A percentile compares a stretch with the other conserved stretches of the same genome.
Evolutionary conservation across 1,140 invertebrate species (phyloP).

Genomic region (Caerostris extrusa): DNA sequence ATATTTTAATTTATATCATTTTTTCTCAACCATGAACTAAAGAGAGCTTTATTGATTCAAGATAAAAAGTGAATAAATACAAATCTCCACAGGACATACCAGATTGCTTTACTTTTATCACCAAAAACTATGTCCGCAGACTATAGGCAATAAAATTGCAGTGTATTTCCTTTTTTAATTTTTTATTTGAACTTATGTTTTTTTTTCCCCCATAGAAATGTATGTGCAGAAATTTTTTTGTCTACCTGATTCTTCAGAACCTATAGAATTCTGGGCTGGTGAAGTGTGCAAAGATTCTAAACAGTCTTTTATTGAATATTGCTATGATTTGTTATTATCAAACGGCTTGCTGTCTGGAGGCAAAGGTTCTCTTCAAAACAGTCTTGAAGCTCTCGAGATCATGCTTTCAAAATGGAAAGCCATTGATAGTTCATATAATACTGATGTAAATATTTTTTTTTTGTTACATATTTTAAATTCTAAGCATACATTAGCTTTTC

Average conservation of each 20-base stretch:
- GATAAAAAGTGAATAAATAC: too few relatives aligned
- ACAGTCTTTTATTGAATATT: slow-evolving; percentile 5
- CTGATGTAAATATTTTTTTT: slow-evolving; percentile 27
- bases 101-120: too few relatives aligned
- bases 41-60: too few relatives aligned
- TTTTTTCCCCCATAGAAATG: not conserved
- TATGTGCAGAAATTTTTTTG: not conserved
- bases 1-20: too few relatives aligned
- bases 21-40: too few relatives aligned
- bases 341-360: not conserved
- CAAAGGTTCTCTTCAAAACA: not conserved
- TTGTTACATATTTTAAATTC: too few relatives aligned
- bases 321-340: not conserved
- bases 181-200: not conserved
- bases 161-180: not conserved
- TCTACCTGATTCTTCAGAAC: not conserved
- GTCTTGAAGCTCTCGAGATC: not conserved
- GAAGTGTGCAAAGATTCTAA: not conserved
- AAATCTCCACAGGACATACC: too few relatives aligned
- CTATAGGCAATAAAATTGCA: too few relatives aligned
- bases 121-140: too few relatives aligned
- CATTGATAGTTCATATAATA: not conserved
- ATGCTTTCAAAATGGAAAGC: not conserved
- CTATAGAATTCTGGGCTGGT: slow-evolving; percentile 30
- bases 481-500: too few relatives aligned